A percentile compares a stretch with the other conserved stretches of the same genome.
Conservation (phyloP, 2,113 vertebrate genomes). For the Myotis lucifugus region DNA sequence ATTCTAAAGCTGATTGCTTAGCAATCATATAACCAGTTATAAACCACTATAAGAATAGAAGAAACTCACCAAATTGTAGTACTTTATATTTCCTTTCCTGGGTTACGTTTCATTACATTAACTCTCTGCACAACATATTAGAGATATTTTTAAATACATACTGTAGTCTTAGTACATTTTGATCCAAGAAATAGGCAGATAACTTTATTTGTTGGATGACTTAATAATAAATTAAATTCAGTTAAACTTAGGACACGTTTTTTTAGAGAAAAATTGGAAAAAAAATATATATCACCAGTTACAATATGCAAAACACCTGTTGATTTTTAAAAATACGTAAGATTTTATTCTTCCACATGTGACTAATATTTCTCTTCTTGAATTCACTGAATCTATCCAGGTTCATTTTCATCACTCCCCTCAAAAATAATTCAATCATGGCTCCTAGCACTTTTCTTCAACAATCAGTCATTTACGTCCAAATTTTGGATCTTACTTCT, state of each 20-base stretch:
- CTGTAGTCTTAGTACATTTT: neutral
- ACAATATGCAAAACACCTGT: neutral
- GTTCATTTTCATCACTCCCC: neutral
- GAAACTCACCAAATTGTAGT: neutral
- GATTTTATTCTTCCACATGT: neutral
- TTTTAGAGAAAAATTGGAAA: neutral
- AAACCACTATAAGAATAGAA: neutral
- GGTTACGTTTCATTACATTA: neutral
- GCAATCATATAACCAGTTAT: neutral
- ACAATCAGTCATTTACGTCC: neutral
- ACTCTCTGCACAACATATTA: neutral
- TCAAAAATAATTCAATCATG: neutral
- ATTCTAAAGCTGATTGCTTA: neutral
- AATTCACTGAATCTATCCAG: neutral
- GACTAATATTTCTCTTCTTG: neutral
- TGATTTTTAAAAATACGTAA: neutral
- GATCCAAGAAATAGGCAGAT: neutral
- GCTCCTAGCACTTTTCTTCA: neutral
- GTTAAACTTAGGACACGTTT: neutral
- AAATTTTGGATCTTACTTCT: neutral
- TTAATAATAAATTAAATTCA: constrained; percentile 4
- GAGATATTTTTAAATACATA: neutral
- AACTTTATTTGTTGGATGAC: neutral
- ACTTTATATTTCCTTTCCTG: neutral
- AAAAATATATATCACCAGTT: neutral